Conservation (phyloP, 2,113 vertebrate genomes). For the Semicossyphus pulcher region DNA sequence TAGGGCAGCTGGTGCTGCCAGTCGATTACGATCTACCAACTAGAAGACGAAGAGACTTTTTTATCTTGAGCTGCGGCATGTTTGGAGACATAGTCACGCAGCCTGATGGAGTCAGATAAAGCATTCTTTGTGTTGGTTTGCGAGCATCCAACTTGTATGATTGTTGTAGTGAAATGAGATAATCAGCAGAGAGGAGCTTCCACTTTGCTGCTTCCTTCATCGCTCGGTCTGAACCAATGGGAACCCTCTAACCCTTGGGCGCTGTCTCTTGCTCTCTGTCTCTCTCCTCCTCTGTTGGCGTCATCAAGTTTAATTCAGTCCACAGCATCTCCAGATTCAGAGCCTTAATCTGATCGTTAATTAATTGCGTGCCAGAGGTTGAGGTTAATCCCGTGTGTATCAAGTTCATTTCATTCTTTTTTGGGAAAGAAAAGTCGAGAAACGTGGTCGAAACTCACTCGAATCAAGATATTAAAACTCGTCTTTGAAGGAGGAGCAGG, state of each 20-base stretch:
- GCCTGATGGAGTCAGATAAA: not conserved
- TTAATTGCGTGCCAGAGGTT: slow-evolving; percentile 18
- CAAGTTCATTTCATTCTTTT: slow-evolving; percentile 10
- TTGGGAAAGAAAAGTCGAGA: not conserved
- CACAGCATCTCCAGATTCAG: slow-evolving; percentile 30
- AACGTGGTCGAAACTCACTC: not conserved
- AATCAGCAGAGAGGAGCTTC: slow-evolving; percentile 40
- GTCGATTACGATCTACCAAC: not conserved
- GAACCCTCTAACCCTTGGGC: slow-evolving; percentile 5
- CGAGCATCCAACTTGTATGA: slow-evolving; percentile 21
- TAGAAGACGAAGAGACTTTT: not conserved
- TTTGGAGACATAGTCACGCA: slow-evolving; percentile 21
- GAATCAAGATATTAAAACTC: not conserved
- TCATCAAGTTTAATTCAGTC: slow-evolving; percentile 36
- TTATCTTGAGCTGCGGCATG: not conserved
- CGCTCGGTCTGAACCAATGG: not conserved
- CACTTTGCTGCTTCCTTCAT: slow-evolving; percentile 32
- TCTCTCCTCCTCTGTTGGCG: not conserved
- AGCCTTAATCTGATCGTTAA: slow-evolving; percentile 47
- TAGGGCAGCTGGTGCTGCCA: not conserved
- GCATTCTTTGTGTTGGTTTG: slow-evolving; percentile 18
- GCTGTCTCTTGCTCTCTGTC: not conserved
- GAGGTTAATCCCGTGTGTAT: slow-evolving; percentile 21
- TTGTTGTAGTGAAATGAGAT: slow-evolving; percentile 33
- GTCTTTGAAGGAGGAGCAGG: not conserved